These are phyloP conservation scores for Aldabrachelys gigantea DNA, from an alignment of 2,113 vertebrate genomes.

Conservation along the genomic window DNA sequence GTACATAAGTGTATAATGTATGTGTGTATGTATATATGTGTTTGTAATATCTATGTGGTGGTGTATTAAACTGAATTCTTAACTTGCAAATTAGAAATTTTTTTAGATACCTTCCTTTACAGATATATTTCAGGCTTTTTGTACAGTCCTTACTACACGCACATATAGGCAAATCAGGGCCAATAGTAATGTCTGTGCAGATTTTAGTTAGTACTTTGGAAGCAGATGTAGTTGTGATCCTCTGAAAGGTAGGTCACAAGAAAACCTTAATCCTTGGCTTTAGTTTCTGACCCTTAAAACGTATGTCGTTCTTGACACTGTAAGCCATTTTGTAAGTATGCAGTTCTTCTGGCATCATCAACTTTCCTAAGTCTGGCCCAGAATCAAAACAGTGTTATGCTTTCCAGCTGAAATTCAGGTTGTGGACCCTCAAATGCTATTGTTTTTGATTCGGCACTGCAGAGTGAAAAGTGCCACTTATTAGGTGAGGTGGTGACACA, in stretches of 20 bases:
- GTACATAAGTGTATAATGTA: neutral
- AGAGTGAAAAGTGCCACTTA: slow-evolving; percentile 1
- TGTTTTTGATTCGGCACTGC: neutral
- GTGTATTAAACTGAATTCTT: neutral
- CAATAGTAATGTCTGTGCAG: slow-evolving; percentile 1
- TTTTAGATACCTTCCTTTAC: neutral
- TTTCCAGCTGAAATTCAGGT: neutral
- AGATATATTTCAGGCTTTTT: neutral
- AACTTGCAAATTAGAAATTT: slow-evolving; percentile 7
- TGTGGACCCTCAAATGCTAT: neutral
- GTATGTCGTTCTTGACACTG: neutral
- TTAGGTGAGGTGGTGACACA: neutral
- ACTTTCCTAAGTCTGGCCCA: neutral
- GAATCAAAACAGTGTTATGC: neutral
- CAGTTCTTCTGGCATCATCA: neutral
- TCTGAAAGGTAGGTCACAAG: neutral
- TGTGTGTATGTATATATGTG: neutral
- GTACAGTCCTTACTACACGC: neutral
- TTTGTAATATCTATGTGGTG: neutral
- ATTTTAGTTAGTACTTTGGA: slow-evolving; percentile 24
- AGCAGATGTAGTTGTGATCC: slow-evolving; percentile 27
- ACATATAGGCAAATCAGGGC: neutral
- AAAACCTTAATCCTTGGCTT: neutral
- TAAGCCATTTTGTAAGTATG: slow-evolving; percentile 15
- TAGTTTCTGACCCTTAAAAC: slow-evolving; percentile 15